Evolutionary conservation across 2,113 vertebrate genomes (phyloP).

Genomic region (Mus spicilegus): DNA sequence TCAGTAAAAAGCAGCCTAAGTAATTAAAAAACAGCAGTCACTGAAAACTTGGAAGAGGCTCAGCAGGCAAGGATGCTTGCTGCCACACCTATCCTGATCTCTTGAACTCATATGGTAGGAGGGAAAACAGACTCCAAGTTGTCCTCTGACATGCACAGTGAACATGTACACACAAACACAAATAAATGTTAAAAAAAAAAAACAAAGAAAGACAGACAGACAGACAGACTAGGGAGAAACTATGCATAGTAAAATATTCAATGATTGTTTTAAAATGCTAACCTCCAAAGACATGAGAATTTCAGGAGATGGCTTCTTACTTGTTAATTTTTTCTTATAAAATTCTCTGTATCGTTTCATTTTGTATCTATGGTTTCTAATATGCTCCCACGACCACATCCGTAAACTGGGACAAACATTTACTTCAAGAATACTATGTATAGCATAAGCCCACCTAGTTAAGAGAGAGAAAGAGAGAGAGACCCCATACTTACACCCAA

Average conservation of each 20-base stretch:
- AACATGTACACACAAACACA: background rate
- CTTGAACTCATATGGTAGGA: background rate
- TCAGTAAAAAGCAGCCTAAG: slow-evolving; percentile 32
- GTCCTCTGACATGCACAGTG: too few species aligned
- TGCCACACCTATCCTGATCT: background rate
- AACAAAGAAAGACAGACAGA: background rate
- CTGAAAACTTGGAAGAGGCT: background rate
- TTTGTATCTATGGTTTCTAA: slow-evolving; percentile 89
- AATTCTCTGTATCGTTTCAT: slow-evolving; percentile 92
- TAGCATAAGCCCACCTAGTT: slow-evolving; percentile 95
- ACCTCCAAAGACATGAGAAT: slow-evolving; percentile 91
- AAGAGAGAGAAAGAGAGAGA: slow-evolving; percentile 18
- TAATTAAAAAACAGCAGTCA: slow-evolving; percentile 26
- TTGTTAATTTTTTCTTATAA: slow-evolving; percentile 95
- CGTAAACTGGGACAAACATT: slow-evolving; percentile 92
- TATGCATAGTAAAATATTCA: slow-evolving; percentile 45
- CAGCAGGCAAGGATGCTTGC: background rate
- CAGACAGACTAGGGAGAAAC: background rate
- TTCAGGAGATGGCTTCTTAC: slow-evolving; percentile 91
- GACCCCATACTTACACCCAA: slow-evolving; percentile 22
- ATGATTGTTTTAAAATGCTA: slow-evolving; percentile 65
- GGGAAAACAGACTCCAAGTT: too few species aligned
- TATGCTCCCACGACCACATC: slow-evolving; percentile 98
- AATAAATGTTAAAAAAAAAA: background rate
- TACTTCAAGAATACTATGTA: slow-evolving; percentile 92